Conservation (phyloP, 2,113 vertebrate species). For the Chloroceryle aenea region DNA sequence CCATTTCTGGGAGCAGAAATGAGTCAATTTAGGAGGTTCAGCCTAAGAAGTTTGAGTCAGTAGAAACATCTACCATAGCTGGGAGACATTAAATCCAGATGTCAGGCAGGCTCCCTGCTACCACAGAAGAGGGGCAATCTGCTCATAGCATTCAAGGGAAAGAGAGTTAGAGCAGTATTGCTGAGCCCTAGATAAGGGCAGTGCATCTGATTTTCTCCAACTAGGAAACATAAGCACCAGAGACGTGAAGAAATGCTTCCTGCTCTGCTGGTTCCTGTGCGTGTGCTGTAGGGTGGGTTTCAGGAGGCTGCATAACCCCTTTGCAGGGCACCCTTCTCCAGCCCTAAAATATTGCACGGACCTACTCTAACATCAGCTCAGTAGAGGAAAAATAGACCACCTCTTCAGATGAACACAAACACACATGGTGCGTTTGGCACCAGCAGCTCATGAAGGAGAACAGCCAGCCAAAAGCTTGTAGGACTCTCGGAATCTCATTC, state of each 20-base stretch:
- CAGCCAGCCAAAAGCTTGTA: neutral
- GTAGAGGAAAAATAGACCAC: neutral
- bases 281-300: rapidly evolving
- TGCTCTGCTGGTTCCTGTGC: neutral
- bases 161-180: neutral
- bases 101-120: neutral
- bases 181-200: neutral
- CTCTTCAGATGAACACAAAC: neutral
- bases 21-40: neutral
- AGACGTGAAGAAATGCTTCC: neutral
- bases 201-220: neutral
- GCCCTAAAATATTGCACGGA: neutral
- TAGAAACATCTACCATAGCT: neutral
- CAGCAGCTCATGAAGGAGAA: neutral
- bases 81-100: neutral
- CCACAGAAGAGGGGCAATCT: neutral
- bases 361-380: neutral
- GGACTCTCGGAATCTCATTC: neutral
- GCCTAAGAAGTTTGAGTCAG: neutral
- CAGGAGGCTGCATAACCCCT: neutral
- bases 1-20: neutral
- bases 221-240: neutral
- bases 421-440: neutral
- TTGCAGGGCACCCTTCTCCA: neutral
- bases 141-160: rapidly evolving